Evolutionary conservation across 2,888 invertebrate genomes (phyloP).

Genomic region (Caenorhabditis zanzibari): DNA sequence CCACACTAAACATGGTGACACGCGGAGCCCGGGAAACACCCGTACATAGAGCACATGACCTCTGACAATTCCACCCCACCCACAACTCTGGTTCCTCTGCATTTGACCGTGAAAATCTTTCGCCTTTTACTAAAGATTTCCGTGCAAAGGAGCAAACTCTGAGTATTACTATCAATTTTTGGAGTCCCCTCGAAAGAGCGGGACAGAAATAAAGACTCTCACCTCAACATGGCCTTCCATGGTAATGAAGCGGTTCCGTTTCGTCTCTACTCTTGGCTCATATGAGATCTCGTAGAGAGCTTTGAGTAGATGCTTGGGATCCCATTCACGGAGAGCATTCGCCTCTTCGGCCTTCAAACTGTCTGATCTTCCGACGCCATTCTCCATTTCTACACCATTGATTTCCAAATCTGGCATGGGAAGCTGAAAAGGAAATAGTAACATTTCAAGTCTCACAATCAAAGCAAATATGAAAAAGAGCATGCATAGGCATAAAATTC

Average conservation of each 20-base stretch:
- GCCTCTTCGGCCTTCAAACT: conserved; percentile 71
- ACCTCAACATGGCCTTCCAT: conserved; percentile 86
- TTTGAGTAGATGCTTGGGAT: conserved; percentile 70
- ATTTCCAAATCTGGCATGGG: conserved; percentile 64
- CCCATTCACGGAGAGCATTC: conserved; percentile 72
- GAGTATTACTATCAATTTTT: conserved; percentile 68
- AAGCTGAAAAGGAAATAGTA: conserved; percentile 9
- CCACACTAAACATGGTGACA: conserved; percentile 1
- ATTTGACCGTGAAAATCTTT: conserved; percentile 79
- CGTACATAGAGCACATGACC: conserved; percentile 8
- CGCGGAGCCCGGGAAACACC: conserved; percentile 46
- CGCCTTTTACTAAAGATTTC: conserved; percentile 82
- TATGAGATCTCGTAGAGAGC: conserved; percentile 80
- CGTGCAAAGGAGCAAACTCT: conserved; percentile 71
- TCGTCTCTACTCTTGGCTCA: conserved; percentile 79
- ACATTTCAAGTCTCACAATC: conserved; percentile 30
- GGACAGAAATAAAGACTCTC: conserved; percentile 61
- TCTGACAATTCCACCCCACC: neutral
- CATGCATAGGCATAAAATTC: conserved; percentile 29
- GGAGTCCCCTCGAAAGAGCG: conserved; percentile 73
- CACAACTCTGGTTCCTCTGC: conserved; percentile 68
- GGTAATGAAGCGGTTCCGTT: conserved; percentile 83
- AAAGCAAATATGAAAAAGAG: conserved; percentile 42
- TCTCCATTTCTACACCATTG: conserved; percentile 43
- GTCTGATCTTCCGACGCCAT: conserved; percentile 61